Base-by-base conservation (phyloP, 2,113 vertebrate species). In the Sarotherodon lohbergeri region DNA sequence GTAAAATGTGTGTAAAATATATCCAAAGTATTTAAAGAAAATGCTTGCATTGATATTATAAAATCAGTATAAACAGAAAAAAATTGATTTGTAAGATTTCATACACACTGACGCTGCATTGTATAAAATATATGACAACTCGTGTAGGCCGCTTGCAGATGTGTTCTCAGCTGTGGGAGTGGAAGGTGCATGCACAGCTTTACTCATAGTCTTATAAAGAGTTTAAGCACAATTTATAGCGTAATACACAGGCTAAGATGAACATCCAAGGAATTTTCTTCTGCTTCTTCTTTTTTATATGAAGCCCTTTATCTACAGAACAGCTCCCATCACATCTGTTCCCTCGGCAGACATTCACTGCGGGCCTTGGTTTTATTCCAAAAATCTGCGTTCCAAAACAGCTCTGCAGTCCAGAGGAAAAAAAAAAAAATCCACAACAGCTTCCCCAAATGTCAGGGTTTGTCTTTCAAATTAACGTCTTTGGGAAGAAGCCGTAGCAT, bases 121-220 rank as follows among this genome's bases (percentile, higher is more conserved):
- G 39, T 79, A 83, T 88, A 87, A 84, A 90, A 82, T 80, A 68
- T 81, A 32, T 84, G 84, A 79, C 86, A 83, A 89, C 76, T 59
- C 32, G 6, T 85, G 50, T 50, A 76, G 73, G 89, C 79, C 39
- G 13, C 83, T 82, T 32, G 43, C 84, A 88, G 88, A 89, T 36
- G 82, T 90, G 92, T 61, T 50, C 87, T 79, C 66, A 81, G 88
- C 83, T 83, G 91, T 88, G 92, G 90, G 90, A 93, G 94, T 95
- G 91, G 88, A 91, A 92, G 91, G 90, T 93, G 92, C 92, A 93
- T 92, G 92, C 90, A 91, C 93, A 94, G 92, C 90, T 91, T 90
- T 89, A 88, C 91, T 86, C 81, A 90, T 89, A 90, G 93, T 91
- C 91, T 84, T 82, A 88, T 78, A 88, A 88, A 88, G 56, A 91